Conservation (phyloP, 2,888 invertebrate species). For the Parascotia fuliginaria region DNA sequence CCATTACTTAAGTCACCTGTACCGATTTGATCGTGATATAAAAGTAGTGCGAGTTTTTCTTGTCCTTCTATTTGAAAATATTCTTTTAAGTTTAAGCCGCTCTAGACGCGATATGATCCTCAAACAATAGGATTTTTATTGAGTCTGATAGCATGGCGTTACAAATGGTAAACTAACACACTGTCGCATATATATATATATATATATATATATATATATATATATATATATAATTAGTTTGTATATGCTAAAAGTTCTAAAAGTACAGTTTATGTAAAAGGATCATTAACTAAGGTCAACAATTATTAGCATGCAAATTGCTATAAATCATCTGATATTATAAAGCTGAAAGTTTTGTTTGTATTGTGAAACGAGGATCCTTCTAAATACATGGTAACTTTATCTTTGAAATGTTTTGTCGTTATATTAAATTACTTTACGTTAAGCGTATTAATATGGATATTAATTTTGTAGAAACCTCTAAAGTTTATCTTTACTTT, state of each 20-base stretch:
- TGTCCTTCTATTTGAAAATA: too few relatives aligned
- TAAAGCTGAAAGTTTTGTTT: conserved; percentile 8
- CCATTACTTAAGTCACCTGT: too few relatives aligned
- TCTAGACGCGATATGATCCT: too few relatives aligned
- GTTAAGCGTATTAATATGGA: conserved; percentile 4
- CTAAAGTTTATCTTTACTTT: neutral
- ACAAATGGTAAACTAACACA: too few relatives aligned
- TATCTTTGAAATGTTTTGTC: conserved; percentile 3
- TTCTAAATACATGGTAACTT: conserved; percentile 1
- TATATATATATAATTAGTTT: too few relatives aligned
- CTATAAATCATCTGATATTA: conserved; percentile 3
- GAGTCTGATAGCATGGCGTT: too few relatives aligned
- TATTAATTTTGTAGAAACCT: neutral
- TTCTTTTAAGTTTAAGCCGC: too few relatives aligned
- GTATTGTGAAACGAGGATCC: neutral
- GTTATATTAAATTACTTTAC: conserved; percentile 2
- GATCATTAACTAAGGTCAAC: neutral
- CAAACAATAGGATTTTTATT: too few relatives aligned
- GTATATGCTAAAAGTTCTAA: neutral
- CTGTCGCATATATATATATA: too few relatives aligned
- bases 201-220: too few relatives aligned
- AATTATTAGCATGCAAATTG: conserved; percentile 3
- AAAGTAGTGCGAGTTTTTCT: too few relatives aligned
- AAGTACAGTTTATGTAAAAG: neutral
- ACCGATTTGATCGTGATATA: too few relatives aligned